A percentile compares a stretch with the other conserved stretches of the same genome.
Conservation (phyloP, 2,113 vertebrate genomes). For the Stegostoma tigrinum region DNA sequence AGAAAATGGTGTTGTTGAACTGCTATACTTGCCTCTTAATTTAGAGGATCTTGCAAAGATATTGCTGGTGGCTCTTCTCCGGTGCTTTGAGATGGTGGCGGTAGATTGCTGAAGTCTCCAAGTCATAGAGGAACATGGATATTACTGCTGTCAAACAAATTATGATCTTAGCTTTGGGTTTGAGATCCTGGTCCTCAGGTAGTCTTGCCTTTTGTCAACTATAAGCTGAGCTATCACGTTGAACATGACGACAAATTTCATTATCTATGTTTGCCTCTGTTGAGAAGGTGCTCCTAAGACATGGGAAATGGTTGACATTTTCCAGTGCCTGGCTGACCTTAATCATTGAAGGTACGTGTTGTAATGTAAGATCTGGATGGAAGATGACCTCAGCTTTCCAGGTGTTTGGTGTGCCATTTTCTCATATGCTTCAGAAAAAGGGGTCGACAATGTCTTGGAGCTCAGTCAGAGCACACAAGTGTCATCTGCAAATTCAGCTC, state of each 20-base stretch:
- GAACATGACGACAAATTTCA: neutral
- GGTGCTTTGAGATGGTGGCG: neutral
- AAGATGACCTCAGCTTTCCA: neutral
- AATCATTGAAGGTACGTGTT: neutral
- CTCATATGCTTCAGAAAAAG: neutral
- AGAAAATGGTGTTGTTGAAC: neutral
- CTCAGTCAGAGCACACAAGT: no score
- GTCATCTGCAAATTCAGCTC: no score
- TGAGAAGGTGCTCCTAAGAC: neutral
- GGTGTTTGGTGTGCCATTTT: neutral
- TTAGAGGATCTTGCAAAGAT: neutral
- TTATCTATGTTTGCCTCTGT: neutral
- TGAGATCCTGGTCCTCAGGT: neutral
- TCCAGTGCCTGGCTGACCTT: neutral
- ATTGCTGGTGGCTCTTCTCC: neutral
- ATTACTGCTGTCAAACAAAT: neutral
- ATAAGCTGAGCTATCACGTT: neutral
- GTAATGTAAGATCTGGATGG: neutral
- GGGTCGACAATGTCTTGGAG: neutral
- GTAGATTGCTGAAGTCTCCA: neutral
- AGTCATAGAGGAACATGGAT: neutral
- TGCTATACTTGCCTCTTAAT: neutral
- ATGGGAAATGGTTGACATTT: neutral
- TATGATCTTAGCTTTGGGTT: neutral
- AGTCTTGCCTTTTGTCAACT: neutral